Evolutionary conservation across 2,797 vertebrate species (phyloP).

Genomic region (Phoebastria nigripes): DNA sequence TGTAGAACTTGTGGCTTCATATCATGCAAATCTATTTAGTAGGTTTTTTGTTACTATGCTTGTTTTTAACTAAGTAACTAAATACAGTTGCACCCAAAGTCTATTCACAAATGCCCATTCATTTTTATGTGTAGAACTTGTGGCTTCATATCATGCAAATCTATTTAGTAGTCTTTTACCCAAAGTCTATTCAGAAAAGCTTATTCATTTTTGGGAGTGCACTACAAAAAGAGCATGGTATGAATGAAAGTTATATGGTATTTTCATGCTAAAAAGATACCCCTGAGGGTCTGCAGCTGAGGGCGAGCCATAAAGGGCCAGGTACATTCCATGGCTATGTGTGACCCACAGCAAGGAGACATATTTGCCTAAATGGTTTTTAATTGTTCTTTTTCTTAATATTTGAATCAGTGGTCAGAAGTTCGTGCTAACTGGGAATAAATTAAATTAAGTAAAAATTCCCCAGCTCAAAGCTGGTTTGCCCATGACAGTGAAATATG

Average conservation of each 20-base stretch:
- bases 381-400: not conserved
- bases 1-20: not conserved
- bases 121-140: not conserved
- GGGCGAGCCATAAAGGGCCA: accelerated
- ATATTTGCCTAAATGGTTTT: not conserved
- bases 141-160: not conserved
- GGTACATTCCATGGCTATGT: not conserved
- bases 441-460: not conserved
- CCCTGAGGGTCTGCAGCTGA: not conserved
- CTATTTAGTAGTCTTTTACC: not conserved
- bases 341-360: not conserved
- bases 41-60: not conserved
- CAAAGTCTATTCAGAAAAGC: not conserved
- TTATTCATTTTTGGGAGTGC: not conserved
- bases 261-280: not conserved
- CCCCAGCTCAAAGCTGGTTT: not conserved
- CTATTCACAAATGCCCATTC: not conserved
- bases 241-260: not conserved
- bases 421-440: not conserved
- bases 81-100: not conserved
- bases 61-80: too few species aligned
- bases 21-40: not conserved
- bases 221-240: not conserved
- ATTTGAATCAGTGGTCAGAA: not conserved
- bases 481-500: not conserved